A percentile compares a stretch with the other conserved stretches of the same genome.
Evolutionary conservation across 2,888 invertebrate species (phyloP).

Genomic region (Malthinus flaveolus): DNA sequence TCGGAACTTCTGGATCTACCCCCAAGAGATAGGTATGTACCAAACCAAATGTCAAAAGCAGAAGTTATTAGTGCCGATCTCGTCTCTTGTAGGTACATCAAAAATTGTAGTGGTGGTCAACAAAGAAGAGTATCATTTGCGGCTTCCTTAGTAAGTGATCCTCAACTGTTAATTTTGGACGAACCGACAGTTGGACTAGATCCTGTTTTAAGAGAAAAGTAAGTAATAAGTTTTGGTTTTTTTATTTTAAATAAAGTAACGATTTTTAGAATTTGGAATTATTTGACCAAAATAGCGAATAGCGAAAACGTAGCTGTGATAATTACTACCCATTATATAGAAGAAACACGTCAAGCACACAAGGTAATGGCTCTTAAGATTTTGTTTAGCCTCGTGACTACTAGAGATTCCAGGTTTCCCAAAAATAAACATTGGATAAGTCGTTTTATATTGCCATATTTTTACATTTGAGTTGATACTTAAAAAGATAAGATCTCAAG

Average conservation of each 20-base stretch:
- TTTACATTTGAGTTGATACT: too few species aligned
- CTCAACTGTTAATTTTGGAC: constrained; percentile 85
- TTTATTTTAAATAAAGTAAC: background rate
- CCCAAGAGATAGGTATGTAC: constrained; percentile 58
- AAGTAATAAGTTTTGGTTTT: constrained; percentile 29
- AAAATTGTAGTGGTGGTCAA: constrained; percentile 85
- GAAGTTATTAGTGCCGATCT: background rate
- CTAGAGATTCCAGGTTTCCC: too few species aligned
- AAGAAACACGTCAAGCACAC: constrained; percentile 84
- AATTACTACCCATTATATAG: constrained; percentile 94
- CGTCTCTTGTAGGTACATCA: constrained; percentile 56
- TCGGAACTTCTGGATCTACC: constrained; percentile 77
- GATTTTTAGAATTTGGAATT: constrained; percentile 81
- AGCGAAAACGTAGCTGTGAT: constrained; percentile 77
- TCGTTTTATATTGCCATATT: too few species aligned
- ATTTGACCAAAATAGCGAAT: constrained; percentile 69
- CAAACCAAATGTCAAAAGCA: too few species aligned
- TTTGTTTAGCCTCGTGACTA: too few species aligned
- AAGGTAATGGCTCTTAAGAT: too few species aligned
- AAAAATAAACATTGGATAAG: too few species aligned
- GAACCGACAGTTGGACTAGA: constrained; percentile 95
- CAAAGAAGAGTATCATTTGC: constrained; percentile 88
- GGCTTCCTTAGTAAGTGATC: constrained; percentile 84
- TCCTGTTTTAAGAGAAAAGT: constrained; percentile 83
- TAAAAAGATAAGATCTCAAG: too few species aligned